Evolutionary conservation across 2,888 invertebrate genomes (phyloP), one percentile per base, ranked within the genome.

Genomic region (Drosophila koepferae): DNA sequence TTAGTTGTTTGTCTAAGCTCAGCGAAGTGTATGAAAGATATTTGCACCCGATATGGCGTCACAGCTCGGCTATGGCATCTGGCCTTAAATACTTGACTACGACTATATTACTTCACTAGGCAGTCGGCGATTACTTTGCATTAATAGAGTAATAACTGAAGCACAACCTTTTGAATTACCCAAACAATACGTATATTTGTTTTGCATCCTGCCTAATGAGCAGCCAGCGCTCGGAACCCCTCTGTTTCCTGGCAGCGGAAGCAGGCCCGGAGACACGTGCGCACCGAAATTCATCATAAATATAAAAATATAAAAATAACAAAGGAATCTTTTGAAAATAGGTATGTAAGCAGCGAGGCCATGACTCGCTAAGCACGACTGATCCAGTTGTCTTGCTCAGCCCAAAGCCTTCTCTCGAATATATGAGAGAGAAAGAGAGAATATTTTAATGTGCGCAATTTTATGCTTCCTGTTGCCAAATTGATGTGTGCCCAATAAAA

Each of bases 1-100:
- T 75, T 55, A 61, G 62, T 72, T 81, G 85, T 87, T 89, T 85
- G 81, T 80, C 77, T 82, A 81, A 87, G 88, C 68, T 66, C 79
- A 87, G 70, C 87, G 81, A 77, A 89, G 90, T 85, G 90, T 87
- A 76, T 74, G 74, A 69, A 63, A 89, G 86, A 86, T 86, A 86
- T 85, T 80, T 74, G 66, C 67, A 75, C 74, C 77, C 72, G 88
- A 86, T 86, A 86, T 80, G 79, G 79, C 72, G 71, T 65, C 44
- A 72, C 67, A 68, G 74, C 55, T 34, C 49, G 12, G 48, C 16
- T 49, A 28, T 12, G 48, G 18, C 18, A 49, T 43, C 18, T 46
- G 31, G 48, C 12, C 41, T 20, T 62, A 48, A 66, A 55, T 62
- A 58, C 64, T 46, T 23, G 54, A 58, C 43, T 71, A 75, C 71